A percentile compares a stretch with the other conserved stretches of the same genome.
These are phyloP conservation scores for Chalcosyrphus nemorum DNA, from an alignment of 2,888 invertebrate species.

Conservation along the genomic window DNA sequence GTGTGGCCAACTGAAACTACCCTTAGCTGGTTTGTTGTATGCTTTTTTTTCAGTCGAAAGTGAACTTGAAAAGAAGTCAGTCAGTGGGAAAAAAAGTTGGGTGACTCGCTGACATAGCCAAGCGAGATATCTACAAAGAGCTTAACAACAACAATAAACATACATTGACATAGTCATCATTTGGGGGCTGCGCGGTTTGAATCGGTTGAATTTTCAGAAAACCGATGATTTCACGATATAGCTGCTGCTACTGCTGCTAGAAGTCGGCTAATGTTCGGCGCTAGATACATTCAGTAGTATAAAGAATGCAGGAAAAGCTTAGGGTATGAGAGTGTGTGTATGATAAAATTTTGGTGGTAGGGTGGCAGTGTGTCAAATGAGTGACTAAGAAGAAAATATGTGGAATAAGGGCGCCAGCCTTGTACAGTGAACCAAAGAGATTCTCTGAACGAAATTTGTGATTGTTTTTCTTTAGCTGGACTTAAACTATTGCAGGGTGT, in stretches of 20 bases:
- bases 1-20: slow-evolving; percentile 52
- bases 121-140: slow-evolving; percentile 11
- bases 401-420: slow-evolving; percentile 33
- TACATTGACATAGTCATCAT: slow-evolving; percentile 38
- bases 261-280: slow-evolving; percentile 26
- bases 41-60: too few relatives aligned
- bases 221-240: slow-evolving; percentile 52
- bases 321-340: background rate
- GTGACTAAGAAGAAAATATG: background rate
- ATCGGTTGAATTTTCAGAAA: slow-evolving; percentile 16
- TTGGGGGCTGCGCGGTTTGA: slow-evolving; percentile 8
- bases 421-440: slow-evolving; percentile 41
- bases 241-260: slow-evolving; percentile 36
- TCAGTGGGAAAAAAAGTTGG: slow-evolving; percentile 26
- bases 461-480: too few relatives aligned
- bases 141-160: slow-evolving; percentile 56
- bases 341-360: slow-evolving; percentile 18
- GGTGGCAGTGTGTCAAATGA: slow-evolving; percentile 35
- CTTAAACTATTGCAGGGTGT: too few relatives aligned
- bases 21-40: slow-evolving; percentile 40
- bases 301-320: slow-evolving; percentile 3
- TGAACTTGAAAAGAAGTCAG: slow-evolving; percentile 63
- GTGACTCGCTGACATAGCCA: slow-evolving; percentile 35
- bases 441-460: too few relatives aligned
- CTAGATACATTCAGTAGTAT: slow-evolving; percentile 13